Evolutionary conservation across 2,888 invertebrate species (phyloP).

Genomic region (Hartigia nigra): DNA sequence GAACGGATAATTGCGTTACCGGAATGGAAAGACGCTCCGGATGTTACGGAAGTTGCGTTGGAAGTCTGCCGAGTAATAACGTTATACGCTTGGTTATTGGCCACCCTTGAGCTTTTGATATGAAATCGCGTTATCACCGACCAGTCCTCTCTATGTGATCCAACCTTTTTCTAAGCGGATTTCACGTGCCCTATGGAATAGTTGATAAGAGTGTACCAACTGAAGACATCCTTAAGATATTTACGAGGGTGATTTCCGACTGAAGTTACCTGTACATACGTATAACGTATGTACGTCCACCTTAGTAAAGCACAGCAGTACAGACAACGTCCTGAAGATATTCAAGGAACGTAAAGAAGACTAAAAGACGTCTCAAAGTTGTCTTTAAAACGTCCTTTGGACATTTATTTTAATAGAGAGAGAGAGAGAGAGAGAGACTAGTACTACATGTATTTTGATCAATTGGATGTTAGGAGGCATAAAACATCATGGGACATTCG

Average conservation of each 20-base stretch:
- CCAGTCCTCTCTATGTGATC: background rate
- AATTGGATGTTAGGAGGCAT: background rate
- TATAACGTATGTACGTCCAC: background rate
- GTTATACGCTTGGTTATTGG: conserved; percentile 21
- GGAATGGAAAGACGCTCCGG: conserved; percentile 18
- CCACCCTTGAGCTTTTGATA: conserved; percentile 19
- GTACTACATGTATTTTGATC: background rate
- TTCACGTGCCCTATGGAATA: background rate
- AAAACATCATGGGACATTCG: background rate
- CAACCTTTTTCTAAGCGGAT: conserved; percentile 6
- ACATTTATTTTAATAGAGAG: background rate
- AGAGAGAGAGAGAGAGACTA: no score
- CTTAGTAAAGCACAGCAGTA: background rate
- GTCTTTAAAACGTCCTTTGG: background rate
- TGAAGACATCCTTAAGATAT: background rate
- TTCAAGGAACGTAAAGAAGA: background rate
- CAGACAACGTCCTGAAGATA: background rate
- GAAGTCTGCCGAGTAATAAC: conserved; percentile 14
- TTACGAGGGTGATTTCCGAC: background rate
- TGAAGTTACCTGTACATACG: background rate
- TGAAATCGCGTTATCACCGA: conserved; percentile 13
- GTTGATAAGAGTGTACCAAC: background rate
- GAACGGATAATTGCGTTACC: background rate
- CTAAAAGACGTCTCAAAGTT: background rate
- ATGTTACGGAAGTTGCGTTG: conserved; percentile 9